phyloP scores from a whole-genome alignment of 2,113 vertebrate genomes.

The Oreotrochilus melanogaster region DNA sequence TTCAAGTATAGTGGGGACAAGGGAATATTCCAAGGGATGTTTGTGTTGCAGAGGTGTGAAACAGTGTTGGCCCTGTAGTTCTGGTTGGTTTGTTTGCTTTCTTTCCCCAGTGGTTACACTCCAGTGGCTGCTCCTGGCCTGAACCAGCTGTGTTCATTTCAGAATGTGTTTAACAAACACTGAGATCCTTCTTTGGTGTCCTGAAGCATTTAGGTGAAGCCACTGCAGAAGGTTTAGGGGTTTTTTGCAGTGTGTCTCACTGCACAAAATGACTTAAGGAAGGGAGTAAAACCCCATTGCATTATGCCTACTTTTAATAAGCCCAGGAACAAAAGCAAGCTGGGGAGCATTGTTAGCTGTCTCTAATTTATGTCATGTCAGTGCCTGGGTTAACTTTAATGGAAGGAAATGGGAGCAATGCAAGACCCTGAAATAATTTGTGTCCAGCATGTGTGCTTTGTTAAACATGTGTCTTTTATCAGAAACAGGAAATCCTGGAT shows the following conservation, averaged over 20 bases:
- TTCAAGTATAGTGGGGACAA: background rate
- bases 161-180: background rate
- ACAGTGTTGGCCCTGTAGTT: background rate
- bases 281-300: background rate
- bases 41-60: background rate
- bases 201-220: background rate
- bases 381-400: background rate
- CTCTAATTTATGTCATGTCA: background rate
- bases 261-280: background rate
- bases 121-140: background rate
- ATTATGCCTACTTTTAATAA: background rate
- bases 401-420: background rate
- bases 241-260: background rate
- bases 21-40: background rate
- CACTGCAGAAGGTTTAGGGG: background rate
- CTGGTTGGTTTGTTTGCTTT: background rate
- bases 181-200: background rate
- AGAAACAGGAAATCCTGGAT: constrained; percentile 90
- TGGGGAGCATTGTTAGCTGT: background rate
- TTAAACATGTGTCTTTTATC: constrained; percentile 11
- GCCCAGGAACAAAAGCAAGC: background rate
- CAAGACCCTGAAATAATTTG: background rate
- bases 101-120: background rate
- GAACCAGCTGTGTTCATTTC: background rate
- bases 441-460: background rate